Evolutionary conservation across 2,113 vertebrate genomes (phyloP).

Genomic region (Microtus richardsoni): DNA sequence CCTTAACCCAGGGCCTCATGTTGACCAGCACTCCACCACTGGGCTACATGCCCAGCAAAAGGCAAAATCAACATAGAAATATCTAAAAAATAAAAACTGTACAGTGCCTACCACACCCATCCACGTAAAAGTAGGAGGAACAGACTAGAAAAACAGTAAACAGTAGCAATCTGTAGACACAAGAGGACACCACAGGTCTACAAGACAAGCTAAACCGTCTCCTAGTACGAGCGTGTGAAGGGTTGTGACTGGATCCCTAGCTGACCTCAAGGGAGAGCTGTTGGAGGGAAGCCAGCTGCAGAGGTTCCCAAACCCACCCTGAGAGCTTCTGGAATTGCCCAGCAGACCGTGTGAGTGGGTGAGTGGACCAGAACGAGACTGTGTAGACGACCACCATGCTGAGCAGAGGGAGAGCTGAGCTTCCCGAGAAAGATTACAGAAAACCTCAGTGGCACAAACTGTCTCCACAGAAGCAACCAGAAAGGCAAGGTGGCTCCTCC

Average conservation of each 20-base stretch:
- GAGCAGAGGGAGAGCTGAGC: background rate
- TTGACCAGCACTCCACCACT: background rate
- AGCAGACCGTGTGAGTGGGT: background rate
- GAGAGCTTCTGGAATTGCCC: background rate
- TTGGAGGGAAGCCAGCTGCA: too few relatives aligned
- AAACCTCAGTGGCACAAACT: background rate
- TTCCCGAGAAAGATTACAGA: background rate
- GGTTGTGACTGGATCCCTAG: background rate
- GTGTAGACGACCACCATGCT: rapidly evolving
- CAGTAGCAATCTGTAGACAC: too few relatives aligned
- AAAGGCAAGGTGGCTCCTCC: rapidly evolving
- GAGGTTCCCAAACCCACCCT: background rate
- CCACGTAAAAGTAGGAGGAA: background rate
- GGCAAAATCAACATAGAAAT: background rate
- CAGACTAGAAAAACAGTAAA: background rate
- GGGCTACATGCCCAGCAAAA: background rate
- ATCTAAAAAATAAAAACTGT: background rate
- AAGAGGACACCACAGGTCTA: background rate
- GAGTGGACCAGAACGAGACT: rapidly evolving
- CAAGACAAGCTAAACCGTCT: background rate
- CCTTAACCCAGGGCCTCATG: background rate
- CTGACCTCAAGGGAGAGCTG: background rate
- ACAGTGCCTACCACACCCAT: background rate
- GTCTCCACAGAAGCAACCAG: background rate
- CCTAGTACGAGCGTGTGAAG: background rate